Evolutionary conservation across 2,113 vertebrate species (phyloP).

Genomic region (Malurus melanocephalus): DNA sequence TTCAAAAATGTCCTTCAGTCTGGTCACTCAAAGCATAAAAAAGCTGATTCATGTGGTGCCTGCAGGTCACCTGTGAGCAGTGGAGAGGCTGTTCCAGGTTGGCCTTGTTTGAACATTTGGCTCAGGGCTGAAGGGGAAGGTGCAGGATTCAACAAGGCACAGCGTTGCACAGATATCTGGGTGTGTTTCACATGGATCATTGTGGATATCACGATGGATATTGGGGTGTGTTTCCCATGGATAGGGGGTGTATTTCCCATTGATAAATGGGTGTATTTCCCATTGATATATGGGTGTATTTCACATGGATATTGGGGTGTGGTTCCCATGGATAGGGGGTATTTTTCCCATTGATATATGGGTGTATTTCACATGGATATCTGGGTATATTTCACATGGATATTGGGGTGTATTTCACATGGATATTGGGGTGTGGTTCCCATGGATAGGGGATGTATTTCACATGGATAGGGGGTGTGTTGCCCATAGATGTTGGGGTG

Average conservation of each 20-base stretch:
- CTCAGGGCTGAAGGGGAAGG: neutral
- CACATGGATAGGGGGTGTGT: neutral
- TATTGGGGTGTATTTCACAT: neutral
- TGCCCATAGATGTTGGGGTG: neutral
- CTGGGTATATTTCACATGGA: neutral
- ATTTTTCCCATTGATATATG: neutral
- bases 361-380: neutral
- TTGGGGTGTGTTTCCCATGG: neutral
- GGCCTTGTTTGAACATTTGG: neutral
- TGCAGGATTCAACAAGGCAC: neutral
- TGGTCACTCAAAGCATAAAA: neutral
- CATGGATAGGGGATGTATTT: neutral
- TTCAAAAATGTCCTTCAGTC: neutral
- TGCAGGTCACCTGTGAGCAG: neutral
- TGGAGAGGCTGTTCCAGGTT: neutral
- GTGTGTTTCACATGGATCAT: neutral
- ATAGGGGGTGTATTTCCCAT: neutral
- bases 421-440: neutral
- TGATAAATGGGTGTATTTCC: neutral
- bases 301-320: neutral
- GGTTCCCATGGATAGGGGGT: too few relatives aligned
- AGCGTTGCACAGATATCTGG: too few relatives aligned
- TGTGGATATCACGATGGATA: neutral
- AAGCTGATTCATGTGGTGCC: neutral
- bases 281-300: neutral